Evolutionary conservation across 2,113 vertebrate genomes (phyloP).

Genomic region (Machaerirhynchus nigripectus): DNA sequence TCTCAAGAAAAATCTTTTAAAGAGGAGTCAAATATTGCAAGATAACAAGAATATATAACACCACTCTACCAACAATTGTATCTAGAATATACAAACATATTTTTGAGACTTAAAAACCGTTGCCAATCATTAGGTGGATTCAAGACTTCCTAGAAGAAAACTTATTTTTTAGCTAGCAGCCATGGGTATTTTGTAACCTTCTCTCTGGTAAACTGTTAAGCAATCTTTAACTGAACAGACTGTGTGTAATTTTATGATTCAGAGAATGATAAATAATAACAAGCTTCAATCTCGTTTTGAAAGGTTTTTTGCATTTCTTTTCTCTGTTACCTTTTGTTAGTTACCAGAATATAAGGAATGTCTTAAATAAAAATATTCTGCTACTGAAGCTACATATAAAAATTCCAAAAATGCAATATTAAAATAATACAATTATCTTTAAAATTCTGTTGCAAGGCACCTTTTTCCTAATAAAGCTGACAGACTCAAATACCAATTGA

Average conservation of each 20-base stretch:
- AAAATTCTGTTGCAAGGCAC: neutral
- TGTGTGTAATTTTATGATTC: neutral
- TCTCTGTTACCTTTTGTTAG: neutral
- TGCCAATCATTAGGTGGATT: neutral
- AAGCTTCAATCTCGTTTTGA: slow-evolving; percentile 9
- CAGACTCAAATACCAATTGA: neutral
- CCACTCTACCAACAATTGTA: neutral
- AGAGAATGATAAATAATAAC: neutral
- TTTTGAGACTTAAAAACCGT: neutral
- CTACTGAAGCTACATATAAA: neutral
- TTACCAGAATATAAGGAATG: neutral
- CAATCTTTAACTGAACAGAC: neutral
- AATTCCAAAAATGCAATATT: neutral
- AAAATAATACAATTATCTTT: neutral
- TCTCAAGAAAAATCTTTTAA: neutral
- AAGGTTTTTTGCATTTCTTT: neutral
- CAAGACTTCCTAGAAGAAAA: neutral
- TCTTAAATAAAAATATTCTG: neutral
- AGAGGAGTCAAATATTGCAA: neutral
- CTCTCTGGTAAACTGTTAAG: neutral
- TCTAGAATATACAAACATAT: neutral
- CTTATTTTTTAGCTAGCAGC: neutral
- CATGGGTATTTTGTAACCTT: neutral
- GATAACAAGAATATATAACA: neutral
- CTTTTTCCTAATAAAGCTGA: neutral